These are phyloP conservation scores for Oriolus oriolus DNA, from an alignment of 2,113 vertebrate genomes.

Conservation along the genomic window DNA sequence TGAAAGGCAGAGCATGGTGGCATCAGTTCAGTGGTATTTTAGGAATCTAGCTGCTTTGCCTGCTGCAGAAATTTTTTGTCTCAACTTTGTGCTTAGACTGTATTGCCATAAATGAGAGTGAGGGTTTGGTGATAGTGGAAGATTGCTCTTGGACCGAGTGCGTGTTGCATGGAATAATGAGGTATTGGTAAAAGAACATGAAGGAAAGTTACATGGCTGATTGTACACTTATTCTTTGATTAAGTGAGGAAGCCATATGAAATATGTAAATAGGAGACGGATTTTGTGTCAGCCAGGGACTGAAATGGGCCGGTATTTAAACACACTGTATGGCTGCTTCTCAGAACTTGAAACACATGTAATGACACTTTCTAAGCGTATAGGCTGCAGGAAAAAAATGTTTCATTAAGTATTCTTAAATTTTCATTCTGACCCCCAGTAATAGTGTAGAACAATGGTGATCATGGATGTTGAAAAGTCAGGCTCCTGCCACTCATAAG, in stretches of 20 bases:
- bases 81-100: neutral
- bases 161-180: neutral
- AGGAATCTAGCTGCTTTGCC: neutral
- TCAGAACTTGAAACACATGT: neutral
- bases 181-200: neutral
- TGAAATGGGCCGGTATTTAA: neutral
- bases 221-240: neutral
- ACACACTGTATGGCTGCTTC: neutral
- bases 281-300: neutral
- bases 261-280: neutral
- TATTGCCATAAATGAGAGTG: rapidly evolving
- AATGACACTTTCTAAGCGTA: neutral
- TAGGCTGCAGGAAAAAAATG: neutral
- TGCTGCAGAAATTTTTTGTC: neutral
- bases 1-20: neutral
- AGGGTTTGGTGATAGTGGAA: neutral
- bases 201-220: neutral
- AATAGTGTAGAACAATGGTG: neutral
- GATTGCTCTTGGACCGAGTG: neutral
- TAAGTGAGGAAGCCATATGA: neutral
- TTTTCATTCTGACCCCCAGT: neutral
- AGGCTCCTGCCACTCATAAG: neutral
- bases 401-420: neutral
- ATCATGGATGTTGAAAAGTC: neutral
- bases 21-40: neutral